Evolutionary conservation across 2,113 vertebrate species (phyloP).

Genomic region (Triplophysa dalaica): DNA sequence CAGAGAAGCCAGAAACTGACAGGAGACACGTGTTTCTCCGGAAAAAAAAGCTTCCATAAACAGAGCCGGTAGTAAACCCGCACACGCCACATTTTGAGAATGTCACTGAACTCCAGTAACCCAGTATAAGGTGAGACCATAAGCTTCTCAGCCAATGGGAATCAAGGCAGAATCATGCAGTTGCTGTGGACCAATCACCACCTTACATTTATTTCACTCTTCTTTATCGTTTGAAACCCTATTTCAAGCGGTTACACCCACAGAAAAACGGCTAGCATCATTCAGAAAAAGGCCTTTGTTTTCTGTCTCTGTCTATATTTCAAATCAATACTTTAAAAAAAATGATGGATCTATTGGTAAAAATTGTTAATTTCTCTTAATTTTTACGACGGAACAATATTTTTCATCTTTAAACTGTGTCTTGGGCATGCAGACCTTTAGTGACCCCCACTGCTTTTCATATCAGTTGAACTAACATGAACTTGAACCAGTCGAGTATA

Average conservation of each 20-base stretch:
- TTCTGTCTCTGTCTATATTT: constrained; percentile 21
- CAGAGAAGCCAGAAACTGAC: background rate
- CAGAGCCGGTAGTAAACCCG: background rate
- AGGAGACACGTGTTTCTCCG: background rate
- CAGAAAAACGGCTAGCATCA: constrained; percentile 37
- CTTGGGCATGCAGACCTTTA: background rate
- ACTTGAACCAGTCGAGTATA: background rate
- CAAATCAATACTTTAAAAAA: constrained; percentile 38
- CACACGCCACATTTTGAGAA: background rate
- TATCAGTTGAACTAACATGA: background rate
- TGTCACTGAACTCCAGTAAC: constrained; percentile 57
- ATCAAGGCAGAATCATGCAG: constrained; percentile 68
- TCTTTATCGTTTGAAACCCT: constrained; percentile 50
- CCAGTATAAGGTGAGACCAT: constrained; percentile 56
- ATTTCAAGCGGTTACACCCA: constrained; percentile 61
- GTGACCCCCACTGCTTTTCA: background rate
- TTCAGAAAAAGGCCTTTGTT: background rate
- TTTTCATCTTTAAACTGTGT: background rate
- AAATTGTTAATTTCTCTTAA: background rate
- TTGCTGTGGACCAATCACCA: constrained; percentile 69
- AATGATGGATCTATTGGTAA: too few species aligned
- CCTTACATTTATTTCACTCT: constrained; percentile 45
- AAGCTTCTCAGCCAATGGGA: constrained; percentile 49
- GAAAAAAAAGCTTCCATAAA: constrained; percentile 24
- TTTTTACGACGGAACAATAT: too few species aligned